Conservation (phyloP, 2,797 vertebrate genomes). For the Syngnathus rostellatus region DNA sequence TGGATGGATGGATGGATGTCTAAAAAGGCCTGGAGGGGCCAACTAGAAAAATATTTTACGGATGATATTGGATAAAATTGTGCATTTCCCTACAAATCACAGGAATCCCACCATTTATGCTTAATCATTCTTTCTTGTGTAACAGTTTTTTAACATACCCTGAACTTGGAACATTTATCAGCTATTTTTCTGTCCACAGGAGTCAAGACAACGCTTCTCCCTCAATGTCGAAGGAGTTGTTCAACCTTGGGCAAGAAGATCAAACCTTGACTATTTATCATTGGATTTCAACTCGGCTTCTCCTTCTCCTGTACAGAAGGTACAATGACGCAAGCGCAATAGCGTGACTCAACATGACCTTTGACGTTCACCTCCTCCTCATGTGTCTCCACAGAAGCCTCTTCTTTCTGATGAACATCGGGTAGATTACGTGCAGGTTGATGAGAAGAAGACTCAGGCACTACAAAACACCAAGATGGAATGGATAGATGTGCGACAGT, state of each 20-base stretch:
- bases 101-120: background rate
- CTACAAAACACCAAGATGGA: slow-evolving; percentile 91
- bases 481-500: slow-evolving; percentile 92
- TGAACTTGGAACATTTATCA: background rate
- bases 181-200: slow-evolving; percentile 57
- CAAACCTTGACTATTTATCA: slow-evolving; percentile 89
- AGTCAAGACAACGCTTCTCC: slow-evolving; percentile 62
- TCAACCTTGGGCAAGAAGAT: slow-evolving; percentile 71
- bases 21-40: no score
- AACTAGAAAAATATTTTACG: no score
- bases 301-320: slow-evolving; percentile 88
- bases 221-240: slow-evolving; percentile 55
- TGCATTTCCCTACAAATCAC: no score
- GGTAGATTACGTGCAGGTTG: slow-evolving; percentile 95
- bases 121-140: background rate
- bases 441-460: slow-evolving; percentile 95
- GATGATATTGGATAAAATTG: no score
- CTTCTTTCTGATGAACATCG: slow-evolving; percentile 75
- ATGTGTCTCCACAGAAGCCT: slow-evolving; percentile 71
- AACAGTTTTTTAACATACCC: background rate
- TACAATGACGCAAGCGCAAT: slow-evolving; percentile 39
- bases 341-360: background rate
- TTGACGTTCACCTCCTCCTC: background rate
- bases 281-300: slow-evolving; percentile 92
- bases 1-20: no score